Base-by-base conservation (phyloP, 2,888 invertebrate genomes). In the Stenurella melanura region DNA sequence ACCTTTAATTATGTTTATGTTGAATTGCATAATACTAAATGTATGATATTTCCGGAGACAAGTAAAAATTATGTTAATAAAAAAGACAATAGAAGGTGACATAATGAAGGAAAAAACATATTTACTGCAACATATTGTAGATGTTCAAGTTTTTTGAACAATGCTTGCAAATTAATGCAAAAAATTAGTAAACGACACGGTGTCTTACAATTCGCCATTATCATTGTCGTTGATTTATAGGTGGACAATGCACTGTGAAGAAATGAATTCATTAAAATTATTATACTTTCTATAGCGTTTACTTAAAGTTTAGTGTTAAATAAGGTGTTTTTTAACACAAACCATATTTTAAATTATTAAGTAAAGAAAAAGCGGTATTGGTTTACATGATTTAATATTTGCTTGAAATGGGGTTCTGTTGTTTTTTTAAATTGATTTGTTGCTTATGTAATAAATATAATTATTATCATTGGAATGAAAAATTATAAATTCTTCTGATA, bases 61-160 rank as follows among this genome's bases (percentile, higher is more conserved):
- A 19, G 21, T 19, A 54, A 68, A 68, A 68, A 68, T 11, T 42
- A 54, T 67, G n/a, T 6, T 66, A 66, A 68, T 68, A 57, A 68
- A 50, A n/a, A 19, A 38, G 30, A 64, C 63, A 64, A 64, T 64
- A 38, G 38, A 17, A 11, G 4, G 18, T 64, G 34, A 64, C 38
- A 34, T 64, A 64, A 64, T 18, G 17, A 64, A 11, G 18, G 17
- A 9, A 9, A 34, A 34, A 34, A 34, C 3, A 34, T 34, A 9
- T 34, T 26, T 34, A 7, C 7, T 34, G 30, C 7, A 34, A 34
- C 7, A 34, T 18, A 17, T 64, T 64, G 38, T 38, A 38, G 38
- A 38, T 64, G 63, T 18, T 10, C 38, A 42, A 42, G 30, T 42
- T 42, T 42, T 42, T 42, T 42, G 38, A 17, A 64, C 63, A 64